phyloP scores from a whole-genome alignment of 2,888 invertebrate genomes.

The Saturnia japonica region DNA sequence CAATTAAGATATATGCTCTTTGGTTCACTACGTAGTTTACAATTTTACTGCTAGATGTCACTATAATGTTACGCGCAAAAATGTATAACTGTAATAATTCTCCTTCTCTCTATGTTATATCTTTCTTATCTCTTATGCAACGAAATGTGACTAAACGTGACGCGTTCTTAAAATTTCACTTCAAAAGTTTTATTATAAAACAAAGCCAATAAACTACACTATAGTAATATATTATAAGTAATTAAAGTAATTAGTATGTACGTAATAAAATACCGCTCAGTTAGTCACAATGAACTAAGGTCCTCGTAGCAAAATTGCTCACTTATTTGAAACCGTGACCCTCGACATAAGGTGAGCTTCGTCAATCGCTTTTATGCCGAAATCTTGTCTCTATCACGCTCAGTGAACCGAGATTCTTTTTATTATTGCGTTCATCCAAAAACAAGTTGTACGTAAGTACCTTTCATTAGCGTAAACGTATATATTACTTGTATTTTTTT shows the following conservation, averaged over 20 bases:
- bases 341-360: conserved; percentile 19
- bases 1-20: no score
- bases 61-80: no score
- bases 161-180: no score
- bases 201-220: no score
- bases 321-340: conserved; percentile 22
- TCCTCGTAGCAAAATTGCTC: conserved; percentile 21
- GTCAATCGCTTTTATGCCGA: conserved; percentile 18
- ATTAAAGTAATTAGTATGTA: not conserved
- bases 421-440: conserved; percentile 7
- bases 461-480: not conserved
- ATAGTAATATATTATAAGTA: no score
- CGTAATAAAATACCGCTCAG: conserved; percentile 4
- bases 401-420: conserved; percentile 18
- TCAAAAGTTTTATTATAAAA: no score
- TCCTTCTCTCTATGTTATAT: no score
- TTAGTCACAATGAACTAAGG: not conserved
- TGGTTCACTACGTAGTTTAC: no score
- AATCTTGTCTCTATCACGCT: conserved; percentile 13
- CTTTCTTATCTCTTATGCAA: no score
- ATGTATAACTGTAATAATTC: no score
- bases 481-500: not conserved
- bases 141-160: no score
- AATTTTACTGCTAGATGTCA: no score
- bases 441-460: not conserved